phyloP scores from a whole-genome alignment of 2,797 vertebrate genomes.

The Potorous gilbertii region DNA sequence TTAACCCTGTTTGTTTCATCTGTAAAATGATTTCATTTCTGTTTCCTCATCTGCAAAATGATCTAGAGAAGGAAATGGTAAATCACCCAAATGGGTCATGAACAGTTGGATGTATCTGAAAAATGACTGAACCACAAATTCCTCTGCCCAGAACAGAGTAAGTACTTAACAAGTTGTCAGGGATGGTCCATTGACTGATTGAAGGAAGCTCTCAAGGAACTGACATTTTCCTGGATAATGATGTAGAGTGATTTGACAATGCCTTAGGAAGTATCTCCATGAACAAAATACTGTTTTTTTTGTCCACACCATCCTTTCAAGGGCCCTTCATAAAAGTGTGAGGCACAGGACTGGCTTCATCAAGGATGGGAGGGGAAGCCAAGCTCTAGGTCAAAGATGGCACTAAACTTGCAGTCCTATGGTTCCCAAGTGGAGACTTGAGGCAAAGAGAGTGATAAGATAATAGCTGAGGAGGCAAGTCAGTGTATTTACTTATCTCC shows the following conservation, averaged over 20 bases:
- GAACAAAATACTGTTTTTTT: background rate
- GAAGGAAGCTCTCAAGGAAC: background rate
- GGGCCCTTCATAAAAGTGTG: conserved; percentile 44
- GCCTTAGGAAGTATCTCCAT: background rate
- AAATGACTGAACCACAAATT: background rate
- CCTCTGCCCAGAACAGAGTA: background rate
- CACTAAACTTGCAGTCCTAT: background rate
- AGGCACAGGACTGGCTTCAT: background rate
- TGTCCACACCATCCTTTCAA: conserved; percentile 51
- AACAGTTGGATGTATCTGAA: background rate
- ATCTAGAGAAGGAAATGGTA: background rate
- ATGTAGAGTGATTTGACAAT: background rate
- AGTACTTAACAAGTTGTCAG: background rate
- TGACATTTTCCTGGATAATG: background rate
- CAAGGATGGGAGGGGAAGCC: background rate
- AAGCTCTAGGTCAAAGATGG: background rate
- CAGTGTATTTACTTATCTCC: background rate
- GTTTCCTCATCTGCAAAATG: background rate
- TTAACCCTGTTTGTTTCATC: background rate
- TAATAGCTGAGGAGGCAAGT: background rate
- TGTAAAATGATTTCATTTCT: no score
- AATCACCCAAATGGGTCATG: background rate
- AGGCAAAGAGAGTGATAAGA: background rate
- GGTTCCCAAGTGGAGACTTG: background rate
- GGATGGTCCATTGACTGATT: background rate